phyloP scores from a whole-genome alignment of 1,140 invertebrate genomes.

The Mylabris phalerata region DNA sequence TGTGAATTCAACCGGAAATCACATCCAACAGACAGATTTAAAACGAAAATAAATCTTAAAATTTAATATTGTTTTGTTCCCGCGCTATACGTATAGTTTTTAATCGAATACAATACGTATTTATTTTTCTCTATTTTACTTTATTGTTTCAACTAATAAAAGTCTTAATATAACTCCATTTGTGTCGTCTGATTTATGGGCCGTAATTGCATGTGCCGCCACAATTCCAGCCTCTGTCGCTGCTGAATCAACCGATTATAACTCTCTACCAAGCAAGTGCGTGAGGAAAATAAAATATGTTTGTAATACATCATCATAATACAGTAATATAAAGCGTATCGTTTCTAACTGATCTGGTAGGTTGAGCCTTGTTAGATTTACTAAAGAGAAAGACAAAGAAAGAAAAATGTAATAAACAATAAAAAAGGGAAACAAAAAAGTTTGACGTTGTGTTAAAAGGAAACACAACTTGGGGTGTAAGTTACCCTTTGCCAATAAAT shows the following conservation, averaged over 20 bases:
- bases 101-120: no score
- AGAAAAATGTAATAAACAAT: no score
- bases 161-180: slow-evolving; percentile 35
- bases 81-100: no score
- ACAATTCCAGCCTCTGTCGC: slow-evolving; percentile 24
- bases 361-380: background rate
- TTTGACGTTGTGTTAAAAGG: no score
- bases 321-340: slow-evolving; percentile 12
- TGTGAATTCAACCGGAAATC: background rate
- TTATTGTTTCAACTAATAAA: slow-evolving; percentile 28
- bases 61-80: no score
- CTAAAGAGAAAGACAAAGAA: no score
- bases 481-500: no score
- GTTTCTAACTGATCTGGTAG: slow-evolving; percentile 11
- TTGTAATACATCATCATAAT: slow-evolving; percentile 12
- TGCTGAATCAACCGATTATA: slow-evolving; percentile 21
- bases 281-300: slow-evolving; percentile 20
- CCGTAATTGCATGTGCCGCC: slow-evolving; percentile 33
- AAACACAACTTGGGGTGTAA: no score
- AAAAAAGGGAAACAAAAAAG: no score
- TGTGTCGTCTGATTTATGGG: slow-evolving; percentile 31
- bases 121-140: background rate
- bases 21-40: no score
- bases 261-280: slow-evolving; percentile 15
- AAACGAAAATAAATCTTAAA: no score